Evolutionary conservation across 2,888 invertebrate species (phyloP), one percentile per base, ranked within the genome.

Genomic region (Molorchus minor): DNA sequence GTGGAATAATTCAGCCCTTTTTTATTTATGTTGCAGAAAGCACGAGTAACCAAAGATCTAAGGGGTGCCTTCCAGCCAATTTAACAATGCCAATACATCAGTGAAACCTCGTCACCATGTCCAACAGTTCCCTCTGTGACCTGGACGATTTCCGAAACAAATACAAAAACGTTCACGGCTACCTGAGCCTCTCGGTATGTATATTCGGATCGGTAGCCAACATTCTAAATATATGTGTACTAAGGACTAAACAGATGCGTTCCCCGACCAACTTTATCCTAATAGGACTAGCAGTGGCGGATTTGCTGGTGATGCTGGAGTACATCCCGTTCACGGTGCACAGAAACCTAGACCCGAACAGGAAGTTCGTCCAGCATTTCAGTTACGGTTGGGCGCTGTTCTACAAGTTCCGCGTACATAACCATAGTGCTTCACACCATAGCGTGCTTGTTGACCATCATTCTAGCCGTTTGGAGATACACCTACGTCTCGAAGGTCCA

Each of bases 151-250:
- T 70, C 33, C 58, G 60, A 47, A 61, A 40, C 47, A 43, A 62
- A 21, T 70, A 70, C 58, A 61, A 64, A 38, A 62, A 65, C 52
- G 35, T 68, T n/a, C 94, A 94, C 77, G 94, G 94, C 63, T 93
- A 91, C 77, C 84, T 92, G 62, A 91, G 92, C 60, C 82, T 94
- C n/a, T 82, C 90, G 69, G 91, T 94, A 12, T 94, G 94, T 75
- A 80, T 91, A 67, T 92, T 94, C 75, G 94, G 94, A 7, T 91
- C 90, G 12, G 83, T 94, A 56, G 91, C 93, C n/a, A 94, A 94
- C 74, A 84, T 91, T 8, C 80, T 94, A 70, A 94, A 94, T 79
- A 90, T 94, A 58, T 88, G 91, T 4, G 92, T 94, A 0, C 83
- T 94, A 62, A 90, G 93, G 15, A 84, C 91, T 41, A 87, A 89